phyloP scores from a whole-genome alignment of 37 sponge, comb jelly and placozoan genomes.

The Bolinopsis microptera region DNA sequence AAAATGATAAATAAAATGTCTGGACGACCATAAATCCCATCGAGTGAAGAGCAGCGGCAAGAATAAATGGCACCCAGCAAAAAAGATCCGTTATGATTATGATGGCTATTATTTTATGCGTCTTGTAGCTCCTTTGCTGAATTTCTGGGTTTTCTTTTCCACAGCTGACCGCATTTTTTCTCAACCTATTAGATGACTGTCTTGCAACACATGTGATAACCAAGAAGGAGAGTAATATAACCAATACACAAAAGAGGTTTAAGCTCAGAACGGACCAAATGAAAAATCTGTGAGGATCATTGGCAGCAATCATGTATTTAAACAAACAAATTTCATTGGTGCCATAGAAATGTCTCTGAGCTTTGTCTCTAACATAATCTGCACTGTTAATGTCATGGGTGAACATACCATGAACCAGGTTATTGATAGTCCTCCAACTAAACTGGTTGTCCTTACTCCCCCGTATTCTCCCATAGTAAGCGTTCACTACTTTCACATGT shows the following conservation, averaged over 20 bases:
- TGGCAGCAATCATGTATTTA: not conserved
- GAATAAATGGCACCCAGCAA: too few relatives aligned
- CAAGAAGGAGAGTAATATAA: not conserved
- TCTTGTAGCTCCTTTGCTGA: too few relatives aligned
- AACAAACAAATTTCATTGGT: not conserved
- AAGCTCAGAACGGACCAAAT: not conserved
- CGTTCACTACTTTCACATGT: not conserved
- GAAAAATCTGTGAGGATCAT: not conserved
- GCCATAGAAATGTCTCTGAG: not conserved
- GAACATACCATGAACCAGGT: not conserved
- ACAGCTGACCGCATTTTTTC: too few relatives aligned
- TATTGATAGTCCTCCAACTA: not conserved
- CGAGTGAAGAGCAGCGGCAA: too few relatives aligned
- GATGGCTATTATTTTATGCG: too few relatives aligned
- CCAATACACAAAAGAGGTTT: not conserved
- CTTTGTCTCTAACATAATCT: not conserved
- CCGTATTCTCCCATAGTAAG: not conserved
- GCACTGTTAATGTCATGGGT: not conserved
- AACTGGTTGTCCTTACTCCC: not conserved
- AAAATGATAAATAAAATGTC: too few relatives aligned
- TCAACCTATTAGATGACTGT: too few relatives aligned
- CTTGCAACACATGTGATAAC: not conserved
- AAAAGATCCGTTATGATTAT: too few relatives aligned
- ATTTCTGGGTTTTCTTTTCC: too few relatives aligned
- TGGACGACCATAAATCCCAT: too few relatives aligned